A percentile compares a stretch with the other conserved stretches of the same genome.
Conservation (phyloP, 2,113 vertebrate species). For the Orycteropus afer region DNA sequence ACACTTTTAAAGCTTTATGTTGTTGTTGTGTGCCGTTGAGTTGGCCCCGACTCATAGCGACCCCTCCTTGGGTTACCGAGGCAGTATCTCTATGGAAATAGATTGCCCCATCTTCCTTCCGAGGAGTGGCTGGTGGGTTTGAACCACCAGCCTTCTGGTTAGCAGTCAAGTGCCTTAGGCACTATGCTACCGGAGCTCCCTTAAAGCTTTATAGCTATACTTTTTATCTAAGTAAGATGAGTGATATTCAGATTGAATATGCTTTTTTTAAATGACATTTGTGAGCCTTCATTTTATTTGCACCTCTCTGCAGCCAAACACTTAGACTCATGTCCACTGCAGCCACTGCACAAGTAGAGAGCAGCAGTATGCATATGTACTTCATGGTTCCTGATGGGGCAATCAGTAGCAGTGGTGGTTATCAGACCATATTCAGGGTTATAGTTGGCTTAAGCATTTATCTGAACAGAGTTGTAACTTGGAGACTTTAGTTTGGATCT, state of each 20-base stretch:
- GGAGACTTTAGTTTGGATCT: background rate
- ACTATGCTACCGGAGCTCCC: no score
- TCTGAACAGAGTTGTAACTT: background rate
- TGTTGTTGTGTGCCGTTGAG: no score
- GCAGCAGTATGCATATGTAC: accelerated
- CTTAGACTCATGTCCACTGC: background rate
- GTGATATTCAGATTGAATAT: background rate
- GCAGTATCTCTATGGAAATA: no score
- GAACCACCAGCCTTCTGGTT: no score
- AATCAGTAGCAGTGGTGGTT: no score
- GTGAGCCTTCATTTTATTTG: background rate
- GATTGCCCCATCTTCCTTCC: no score
- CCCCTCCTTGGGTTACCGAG: no score
- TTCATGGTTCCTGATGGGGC: background rate
- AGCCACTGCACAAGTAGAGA: accelerated
- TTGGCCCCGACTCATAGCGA: no score
- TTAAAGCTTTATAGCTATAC: no score
- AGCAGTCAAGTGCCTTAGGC: no score
- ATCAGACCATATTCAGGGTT: accelerated
- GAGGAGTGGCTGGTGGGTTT: no score
- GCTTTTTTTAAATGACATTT: background rate
- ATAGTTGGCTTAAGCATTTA: background rate
- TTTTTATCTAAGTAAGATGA: background rate
- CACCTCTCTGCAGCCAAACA: background rate
- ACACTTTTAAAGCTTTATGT: background rate